Evolutionary conservation across 2,113 vertebrate genomes (phyloP).

Genomic region (Serinus canaria): DNA sequence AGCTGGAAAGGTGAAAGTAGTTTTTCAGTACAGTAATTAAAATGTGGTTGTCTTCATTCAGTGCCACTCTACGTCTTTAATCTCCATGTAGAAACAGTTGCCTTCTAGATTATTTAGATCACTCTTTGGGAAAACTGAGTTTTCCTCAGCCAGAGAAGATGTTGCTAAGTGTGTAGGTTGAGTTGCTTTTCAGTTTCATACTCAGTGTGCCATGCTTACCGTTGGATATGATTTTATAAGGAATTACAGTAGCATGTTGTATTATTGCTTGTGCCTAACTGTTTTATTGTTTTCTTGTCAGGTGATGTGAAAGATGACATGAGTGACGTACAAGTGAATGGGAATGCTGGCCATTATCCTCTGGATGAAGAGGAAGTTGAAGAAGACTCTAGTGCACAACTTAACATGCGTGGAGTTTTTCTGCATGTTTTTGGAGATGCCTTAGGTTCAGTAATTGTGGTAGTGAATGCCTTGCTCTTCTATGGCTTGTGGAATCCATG

Average conservation of each 20-base stretch:
- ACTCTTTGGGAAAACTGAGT: background rate
- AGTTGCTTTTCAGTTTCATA: background rate
- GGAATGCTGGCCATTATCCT: slow-evolving; percentile 78
- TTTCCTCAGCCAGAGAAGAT: background rate
- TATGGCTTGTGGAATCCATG: slow-evolving; percentile 90
- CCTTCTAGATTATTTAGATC: background rate
- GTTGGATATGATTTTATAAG: background rate
- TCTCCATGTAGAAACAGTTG: background rate
- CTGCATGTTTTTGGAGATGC: slow-evolving; percentile 96
- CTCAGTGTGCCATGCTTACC: background rate
- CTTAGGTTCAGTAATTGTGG: slow-evolving; percentile 96
- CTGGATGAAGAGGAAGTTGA: slow-evolving; percentile 72
- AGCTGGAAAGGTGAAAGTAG: background rate
- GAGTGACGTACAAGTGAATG: slow-evolving; percentile 86
- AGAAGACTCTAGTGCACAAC: slow-evolving; percentile 79
- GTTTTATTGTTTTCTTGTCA: slow-evolving; percentile 30
- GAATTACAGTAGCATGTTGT: background rate
- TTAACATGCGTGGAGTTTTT: slow-evolving; percentile 99
- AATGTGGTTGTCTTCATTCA: background rate
- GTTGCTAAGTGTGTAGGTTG: background rate
- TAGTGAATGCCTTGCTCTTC: slow-evolving; percentile 90
- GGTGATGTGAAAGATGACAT: slow-evolving; percentile 75
- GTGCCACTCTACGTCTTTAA: background rate
- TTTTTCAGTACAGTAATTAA: background rate
- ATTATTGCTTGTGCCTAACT: background rate